Evolutionary conservation across 2,113 vertebrate genomes (phyloP).

Genomic region (Hippopotamus amphibius): DNA sequence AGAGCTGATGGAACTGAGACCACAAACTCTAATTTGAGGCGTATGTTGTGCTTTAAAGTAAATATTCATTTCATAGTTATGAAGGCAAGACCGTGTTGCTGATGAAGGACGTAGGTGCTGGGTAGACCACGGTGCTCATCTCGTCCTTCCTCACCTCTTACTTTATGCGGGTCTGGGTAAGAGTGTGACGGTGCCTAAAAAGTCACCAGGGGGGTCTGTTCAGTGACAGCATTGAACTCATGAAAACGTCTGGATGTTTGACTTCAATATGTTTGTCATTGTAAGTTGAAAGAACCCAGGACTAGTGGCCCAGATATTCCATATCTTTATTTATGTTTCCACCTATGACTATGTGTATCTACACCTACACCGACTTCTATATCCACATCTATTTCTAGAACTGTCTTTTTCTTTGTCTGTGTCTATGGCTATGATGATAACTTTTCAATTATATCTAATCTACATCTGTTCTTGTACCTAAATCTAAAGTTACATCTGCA

Average conservation of each 20-base stretch:
- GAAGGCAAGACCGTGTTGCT: neutral
- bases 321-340: too few species aligned
- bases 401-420: neutral
- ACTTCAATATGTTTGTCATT: accelerated
- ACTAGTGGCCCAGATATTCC: accelerated
- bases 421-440: neutral
- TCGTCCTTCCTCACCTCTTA: neutral
- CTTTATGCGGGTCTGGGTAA: neutral
- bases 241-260: accelerated
- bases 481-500: accelerated
- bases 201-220: neutral
- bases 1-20: neutral
- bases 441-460: accelerated
- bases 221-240: neutral
- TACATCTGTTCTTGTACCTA: accelerated
- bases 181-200: accelerated
- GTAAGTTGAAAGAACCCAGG: accelerated
- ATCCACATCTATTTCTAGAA: neutral
- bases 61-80: neutral
- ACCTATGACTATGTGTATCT: accelerated
- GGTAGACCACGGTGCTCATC: accelerated
- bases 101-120: accelerated
- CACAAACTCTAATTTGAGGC: neutral
- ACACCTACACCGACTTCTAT: neutral
- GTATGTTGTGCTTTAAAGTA: neutral